A percentile compares a stretch with the other conserved stretches of the same genome.
These are phyloP conservation scores for Barbus barbus DNA, from an alignment of 2,113 vertebrate species.

Conservation along the genomic window DNA sequence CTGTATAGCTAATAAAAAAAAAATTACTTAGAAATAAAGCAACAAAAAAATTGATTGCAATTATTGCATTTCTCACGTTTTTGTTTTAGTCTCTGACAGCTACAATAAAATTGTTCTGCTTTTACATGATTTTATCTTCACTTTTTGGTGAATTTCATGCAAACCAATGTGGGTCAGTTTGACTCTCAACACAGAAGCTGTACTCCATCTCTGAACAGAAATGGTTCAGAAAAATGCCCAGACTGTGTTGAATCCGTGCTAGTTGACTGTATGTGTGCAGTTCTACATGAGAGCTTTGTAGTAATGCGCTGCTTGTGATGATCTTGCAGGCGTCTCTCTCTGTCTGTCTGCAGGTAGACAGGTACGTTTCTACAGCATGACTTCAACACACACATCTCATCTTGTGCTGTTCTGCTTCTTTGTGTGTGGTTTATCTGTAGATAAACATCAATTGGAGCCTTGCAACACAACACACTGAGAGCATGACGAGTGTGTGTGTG, in stretches of 20 bases:
- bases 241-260: background rate
- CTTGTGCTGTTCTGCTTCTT: background rate
- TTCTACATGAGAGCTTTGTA: background rate
- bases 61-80: no score
- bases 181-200: no score
- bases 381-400: background rate
- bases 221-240: background rate
- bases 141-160: no score
- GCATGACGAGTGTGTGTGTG: background rate
- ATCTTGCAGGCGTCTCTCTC: constrained; percentile 57
- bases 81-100: no score
- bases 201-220: no score
- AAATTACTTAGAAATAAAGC: no score
- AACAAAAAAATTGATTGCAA: no score
- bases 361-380: constrained; percentile 48
- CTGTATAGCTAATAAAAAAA: no score
- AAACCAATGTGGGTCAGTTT: no score
- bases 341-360: constrained; percentile 49
- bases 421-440: constrained; percentile 12
- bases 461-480: background rate
- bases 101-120: no score
- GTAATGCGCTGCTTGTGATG: background rate
- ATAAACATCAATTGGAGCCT: no score
- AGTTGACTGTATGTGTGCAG: background rate
- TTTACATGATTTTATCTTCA: no score